A percentile compares a stretch with the other conserved stretches of the same genome.
Conservation (phyloP, 2,888 invertebrate genomes). For the Eupithecia centaureata region DNA sequence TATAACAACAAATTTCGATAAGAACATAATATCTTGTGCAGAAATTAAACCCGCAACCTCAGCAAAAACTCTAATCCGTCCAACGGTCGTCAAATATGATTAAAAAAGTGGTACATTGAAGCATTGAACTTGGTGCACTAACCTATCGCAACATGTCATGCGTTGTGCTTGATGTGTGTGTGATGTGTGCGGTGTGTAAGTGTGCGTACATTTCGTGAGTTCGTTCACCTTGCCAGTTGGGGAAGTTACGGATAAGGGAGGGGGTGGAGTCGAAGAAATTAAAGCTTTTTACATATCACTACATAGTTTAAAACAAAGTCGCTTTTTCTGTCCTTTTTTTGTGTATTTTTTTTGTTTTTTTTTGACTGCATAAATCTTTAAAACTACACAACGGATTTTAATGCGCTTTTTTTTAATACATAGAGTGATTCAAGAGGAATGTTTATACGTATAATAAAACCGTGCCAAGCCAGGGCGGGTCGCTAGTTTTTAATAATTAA, state of each 20-base stretch:
- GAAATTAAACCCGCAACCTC: not conserved
- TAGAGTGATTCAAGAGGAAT: too few relatives aligned
- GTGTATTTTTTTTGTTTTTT: too few relatives aligned
- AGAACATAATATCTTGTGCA: not conserved
- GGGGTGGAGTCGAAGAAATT: constrained; percentile 53
- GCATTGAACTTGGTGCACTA: constrained; percentile 66
- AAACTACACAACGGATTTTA: too few relatives aligned
- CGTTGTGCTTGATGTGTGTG: constrained; percentile 56
- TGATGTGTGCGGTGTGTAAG: constrained; percentile 49
- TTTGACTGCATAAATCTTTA: too few relatives aligned
- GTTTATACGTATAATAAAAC: too few relatives aligned
- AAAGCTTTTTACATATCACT: too few relatives aligned
- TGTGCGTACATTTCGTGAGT: constrained; percentile 81
- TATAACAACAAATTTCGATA: not conserved
- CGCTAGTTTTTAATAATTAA: too few relatives aligned
- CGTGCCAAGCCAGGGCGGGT: too few relatives aligned
- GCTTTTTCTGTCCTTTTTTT: too few relatives aligned
- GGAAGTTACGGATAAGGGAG: constrained; percentile 73
- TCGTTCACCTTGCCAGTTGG: constrained; percentile 82
- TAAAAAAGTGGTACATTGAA: constrained; percentile 58
- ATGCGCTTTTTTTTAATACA: too few relatives aligned
- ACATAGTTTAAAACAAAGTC: too few relatives aligned
- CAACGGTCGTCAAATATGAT: constrained; percentile 21
- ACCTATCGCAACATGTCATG: constrained; percentile 73
- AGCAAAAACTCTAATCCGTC: too few relatives aligned